Base-by-base conservation (phyloP, 2,113 vertebrate species). In the Gyps fulvus region DNA sequence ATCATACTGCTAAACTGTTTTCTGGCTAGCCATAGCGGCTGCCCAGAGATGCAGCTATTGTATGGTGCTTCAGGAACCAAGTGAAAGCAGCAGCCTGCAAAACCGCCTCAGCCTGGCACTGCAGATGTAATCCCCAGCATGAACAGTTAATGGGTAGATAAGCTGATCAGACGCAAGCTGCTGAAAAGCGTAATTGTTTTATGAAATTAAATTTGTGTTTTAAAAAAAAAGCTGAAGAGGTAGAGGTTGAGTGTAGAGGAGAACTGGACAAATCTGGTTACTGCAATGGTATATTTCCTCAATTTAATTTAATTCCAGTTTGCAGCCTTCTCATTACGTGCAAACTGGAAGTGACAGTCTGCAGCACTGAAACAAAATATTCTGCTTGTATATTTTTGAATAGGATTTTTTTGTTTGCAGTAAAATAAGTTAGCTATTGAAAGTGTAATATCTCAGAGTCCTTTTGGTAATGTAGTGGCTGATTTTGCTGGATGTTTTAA, bases 221-320 rank as follows among this genome's bases (percentile, higher is more conserved):
- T 32, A 91, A 85, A 70, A 58, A 59, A 36, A 57, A 23, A 5
- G 34, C 40, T 26, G 31, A 76, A 50, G 69, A 87, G 27, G 10
- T 61, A 73, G 63, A 40, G 18, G 26, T 31, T 25, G 62, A 21
- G 7, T 2, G 0, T 57, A 69, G 29, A 6, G 34, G n/a, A 61
- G 50, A 65, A 20, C 45, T 45, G 72, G 88, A 76, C 83, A 95
- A 97, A 97, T 95, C 26, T 31, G 65, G 47, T 97, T 93, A 91
- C 13, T 47, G 21, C 34, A 47, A 25, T 43, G 67, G 36, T 90
- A 3, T 52, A 32, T 89, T 93, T 97, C 89, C 74, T 94, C 71
- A 93, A 91, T 95, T 94, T 74, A 93, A 93, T 95, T 93, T 81
- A 16, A 17, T 94, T 90, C 40, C 34, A 34, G 26, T 76, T 92